Conservation (phyloP, 2,797 vertebrate genomes). For the Darevskia mixta region DNA sequence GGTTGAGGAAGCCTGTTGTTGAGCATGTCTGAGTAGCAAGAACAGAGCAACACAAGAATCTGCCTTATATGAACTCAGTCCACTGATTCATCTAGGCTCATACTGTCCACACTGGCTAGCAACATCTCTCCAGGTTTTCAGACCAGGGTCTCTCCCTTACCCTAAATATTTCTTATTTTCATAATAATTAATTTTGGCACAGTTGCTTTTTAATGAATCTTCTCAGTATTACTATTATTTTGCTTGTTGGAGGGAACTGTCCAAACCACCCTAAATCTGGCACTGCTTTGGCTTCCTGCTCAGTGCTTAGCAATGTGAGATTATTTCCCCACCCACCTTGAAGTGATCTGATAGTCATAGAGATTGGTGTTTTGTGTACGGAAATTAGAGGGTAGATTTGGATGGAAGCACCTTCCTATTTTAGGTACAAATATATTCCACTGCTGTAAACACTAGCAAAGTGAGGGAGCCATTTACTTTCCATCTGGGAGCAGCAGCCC, state of each 20-base stretch:
- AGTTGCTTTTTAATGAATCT: too few species aligned
- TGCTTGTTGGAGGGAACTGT: too few species aligned
- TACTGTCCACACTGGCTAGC: too few species aligned
- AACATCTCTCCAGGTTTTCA: too few species aligned
- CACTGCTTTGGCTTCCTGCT: neutral
- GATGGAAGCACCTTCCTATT: neutral
- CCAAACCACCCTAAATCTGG: too few species aligned
- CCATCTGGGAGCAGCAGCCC: neutral
- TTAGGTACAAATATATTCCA: neutral
- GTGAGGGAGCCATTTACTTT: neutral
- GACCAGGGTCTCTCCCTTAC: too few species aligned
- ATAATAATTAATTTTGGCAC: too few species aligned
- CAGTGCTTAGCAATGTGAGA: neutral
- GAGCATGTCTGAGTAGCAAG: neutral
- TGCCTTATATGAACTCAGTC: too few species aligned
- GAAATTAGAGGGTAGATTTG: neutral
- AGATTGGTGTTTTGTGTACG: neutral
- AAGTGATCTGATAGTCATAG: neutral
- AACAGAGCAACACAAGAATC: too few species aligned
- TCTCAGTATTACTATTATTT: too few species aligned
- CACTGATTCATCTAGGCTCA: too few species aligned
- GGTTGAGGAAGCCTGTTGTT: neutral
- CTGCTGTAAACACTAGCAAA: neutral
- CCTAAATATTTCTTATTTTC: too few species aligned
- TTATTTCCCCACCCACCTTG: neutral